phyloP scores from a whole-genome alignment of 2,113 vertebrate species.

The Urocolius indicus region DNA sequence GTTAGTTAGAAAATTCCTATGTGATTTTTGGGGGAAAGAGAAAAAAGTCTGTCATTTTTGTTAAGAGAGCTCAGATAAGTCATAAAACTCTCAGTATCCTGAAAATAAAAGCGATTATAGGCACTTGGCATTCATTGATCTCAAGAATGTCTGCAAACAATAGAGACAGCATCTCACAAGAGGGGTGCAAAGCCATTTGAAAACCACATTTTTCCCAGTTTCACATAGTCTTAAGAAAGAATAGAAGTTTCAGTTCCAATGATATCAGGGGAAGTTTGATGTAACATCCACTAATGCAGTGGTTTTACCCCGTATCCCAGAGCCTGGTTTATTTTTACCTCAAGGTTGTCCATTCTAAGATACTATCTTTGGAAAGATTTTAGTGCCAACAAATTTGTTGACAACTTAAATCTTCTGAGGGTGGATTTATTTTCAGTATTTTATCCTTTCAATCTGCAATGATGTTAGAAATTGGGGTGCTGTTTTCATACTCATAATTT shows the following conservation, averaged over 20 bases:
- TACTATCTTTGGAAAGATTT: background rate
- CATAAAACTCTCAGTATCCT: background rate
- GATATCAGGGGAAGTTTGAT: background rate
- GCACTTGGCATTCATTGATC: background rate
- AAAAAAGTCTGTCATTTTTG: background rate
- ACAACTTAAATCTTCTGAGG: background rate
- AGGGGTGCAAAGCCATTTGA: conserved; percentile 51
- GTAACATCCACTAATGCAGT: background rate
- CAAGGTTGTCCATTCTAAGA: background rate
- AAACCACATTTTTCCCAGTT: background rate
- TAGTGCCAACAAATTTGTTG: background rate
- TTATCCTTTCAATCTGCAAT: conserved; percentile 13
- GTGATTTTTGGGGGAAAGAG: background rate
- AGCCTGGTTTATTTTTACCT: background rate
- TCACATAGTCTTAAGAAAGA: background rate
- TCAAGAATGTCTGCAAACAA: background rate
- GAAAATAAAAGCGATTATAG: background rate
- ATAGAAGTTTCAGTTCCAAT: background rate
- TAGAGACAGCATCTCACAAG: background rate
- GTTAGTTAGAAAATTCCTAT: background rate
- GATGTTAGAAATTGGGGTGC: background rate
- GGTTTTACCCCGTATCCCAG: background rate
- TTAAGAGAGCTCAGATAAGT: background rate
- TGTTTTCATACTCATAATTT: background rate
- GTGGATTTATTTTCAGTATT: background rate